Evolutionary conservation across 1,140 invertebrate genomes (phyloP).

Genomic region (Drosophila guanche): DNA sequence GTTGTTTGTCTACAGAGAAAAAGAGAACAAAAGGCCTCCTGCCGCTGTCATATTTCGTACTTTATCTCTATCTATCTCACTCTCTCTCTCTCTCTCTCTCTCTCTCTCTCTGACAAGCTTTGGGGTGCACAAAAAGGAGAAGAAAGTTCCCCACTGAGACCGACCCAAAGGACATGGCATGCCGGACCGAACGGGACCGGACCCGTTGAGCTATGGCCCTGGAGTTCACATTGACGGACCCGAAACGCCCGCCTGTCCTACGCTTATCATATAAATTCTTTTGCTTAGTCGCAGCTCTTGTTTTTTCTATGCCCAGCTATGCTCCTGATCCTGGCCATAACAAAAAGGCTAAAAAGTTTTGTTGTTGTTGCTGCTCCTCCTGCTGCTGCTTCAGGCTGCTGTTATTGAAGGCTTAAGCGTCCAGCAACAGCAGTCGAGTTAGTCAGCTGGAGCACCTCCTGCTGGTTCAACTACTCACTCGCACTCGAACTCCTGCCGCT

Average conservation of each 20-base stretch:
- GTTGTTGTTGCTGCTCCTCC: slow-evolving; percentile 37
- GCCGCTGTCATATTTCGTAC: slow-evolving; percentile 77
- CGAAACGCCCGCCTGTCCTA: slow-evolving; percentile 50
- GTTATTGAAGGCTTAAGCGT: slow-evolving; percentile 78
- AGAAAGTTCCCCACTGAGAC: slow-evolving; percentile 37
- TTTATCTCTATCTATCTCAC: slow-evolving; percentile 23
- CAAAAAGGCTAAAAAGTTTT: slow-evolving; percentile 79
- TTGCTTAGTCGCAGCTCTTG: slow-evolving; percentile 55
- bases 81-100: slow-evolving; percentile 38
- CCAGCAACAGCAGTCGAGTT: slow-evolving; percentile 54
- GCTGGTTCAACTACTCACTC: slow-evolving; percentile 14
- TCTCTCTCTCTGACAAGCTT: slow-evolving; percentile 49
- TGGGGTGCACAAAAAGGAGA: slow-evolving; percentile 5
- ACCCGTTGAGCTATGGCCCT: slow-evolving; percentile 57
- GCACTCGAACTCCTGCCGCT: neutral
- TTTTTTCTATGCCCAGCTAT: slow-evolving; percentile 32
- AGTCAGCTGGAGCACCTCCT: slow-evolving; percentile 48
- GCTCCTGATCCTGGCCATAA: slow-evolving; percentile 57
- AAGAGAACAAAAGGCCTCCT: slow-evolving; percentile 71
- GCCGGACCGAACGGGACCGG: neutral
- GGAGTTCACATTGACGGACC: slow-evolving; percentile 59
- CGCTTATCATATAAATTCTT: slow-evolving; percentile 80
- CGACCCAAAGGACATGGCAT: slow-evolving; percentile 45
- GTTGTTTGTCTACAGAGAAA: slow-evolving; percentile 67
- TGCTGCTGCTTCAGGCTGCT: slow-evolving; percentile 42